These are phyloP conservation scores for Otolemur crassicaudatus DNA, from an alignment of 2,797 vertebrate species.

Conservation along the genomic window DNA sequence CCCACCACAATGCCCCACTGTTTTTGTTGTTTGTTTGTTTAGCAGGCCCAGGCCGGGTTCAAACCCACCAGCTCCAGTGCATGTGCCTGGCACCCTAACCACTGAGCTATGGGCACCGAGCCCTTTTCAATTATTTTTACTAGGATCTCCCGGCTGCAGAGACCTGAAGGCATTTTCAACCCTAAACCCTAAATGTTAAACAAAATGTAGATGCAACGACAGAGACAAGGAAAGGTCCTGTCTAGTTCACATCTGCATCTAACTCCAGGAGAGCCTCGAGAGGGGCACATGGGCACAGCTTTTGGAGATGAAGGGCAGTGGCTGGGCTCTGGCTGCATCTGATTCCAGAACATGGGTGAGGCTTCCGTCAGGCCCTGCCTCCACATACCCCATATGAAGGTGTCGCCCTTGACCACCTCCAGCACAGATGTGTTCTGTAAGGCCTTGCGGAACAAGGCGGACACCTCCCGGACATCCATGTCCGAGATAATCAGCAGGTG, in stretches of 20 bases:
- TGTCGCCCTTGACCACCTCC: constrained; percentile 84
- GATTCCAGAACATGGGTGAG: accelerated
- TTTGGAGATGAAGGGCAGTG: not conserved
- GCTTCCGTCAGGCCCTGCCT: accelerated
- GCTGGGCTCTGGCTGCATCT: not conserved
- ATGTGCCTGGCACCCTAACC: too few species aligned
- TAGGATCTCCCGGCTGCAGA: not conserved
- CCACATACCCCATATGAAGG: constrained; percentile 86
- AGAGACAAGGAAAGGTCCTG: not conserved
- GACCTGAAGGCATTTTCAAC: accelerated
- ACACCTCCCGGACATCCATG: constrained; percentile 82
- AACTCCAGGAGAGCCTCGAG: accelerated
- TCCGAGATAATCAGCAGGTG: constrained; percentile 83
- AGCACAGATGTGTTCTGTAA: constrained; percentile 88
- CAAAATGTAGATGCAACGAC: not conserved
- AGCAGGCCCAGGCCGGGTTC: too few species aligned
- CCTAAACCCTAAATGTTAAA: too few species aligned
- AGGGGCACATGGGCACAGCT: accelerated
- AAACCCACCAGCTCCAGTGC: too few species aligned
- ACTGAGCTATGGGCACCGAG: too few species aligned
- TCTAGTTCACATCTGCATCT: too few species aligned
- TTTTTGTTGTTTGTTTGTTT: too few species aligned
- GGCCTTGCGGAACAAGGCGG: constrained; percentile 83
- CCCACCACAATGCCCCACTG: too few species aligned
- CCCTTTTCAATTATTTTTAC: not conserved